Percentiles rank a stretch among this genome's conserved stretches.
Conservation (phyloP, 2,797 vertebrate species). For the Alca torda region DNA sequence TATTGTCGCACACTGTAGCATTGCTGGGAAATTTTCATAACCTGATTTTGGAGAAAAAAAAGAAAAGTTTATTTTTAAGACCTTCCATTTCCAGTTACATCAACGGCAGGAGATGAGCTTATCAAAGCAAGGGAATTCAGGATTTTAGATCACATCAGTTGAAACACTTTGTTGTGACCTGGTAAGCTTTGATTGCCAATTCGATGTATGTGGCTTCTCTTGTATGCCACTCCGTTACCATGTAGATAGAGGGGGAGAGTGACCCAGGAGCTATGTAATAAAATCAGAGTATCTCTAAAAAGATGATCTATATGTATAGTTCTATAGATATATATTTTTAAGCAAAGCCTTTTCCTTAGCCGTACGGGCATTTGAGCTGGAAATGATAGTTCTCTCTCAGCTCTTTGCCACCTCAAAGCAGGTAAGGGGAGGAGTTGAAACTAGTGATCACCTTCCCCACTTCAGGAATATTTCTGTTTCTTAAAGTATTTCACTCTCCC, state of each 20-base stretch:
- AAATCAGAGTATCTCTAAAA: slow-evolving; percentile 51
- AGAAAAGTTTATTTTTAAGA: neutral
- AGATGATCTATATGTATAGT: slow-evolving; percentile 64
- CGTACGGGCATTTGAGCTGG: neutral
- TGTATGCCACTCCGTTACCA: neutral
- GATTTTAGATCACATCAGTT: neutral
- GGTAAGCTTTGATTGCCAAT: neutral
- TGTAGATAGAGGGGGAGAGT: slow-evolving; percentile 34
- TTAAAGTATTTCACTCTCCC: neutral
- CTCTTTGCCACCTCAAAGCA: slow-evolving; percentile 2
- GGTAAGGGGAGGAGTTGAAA: slow-evolving; percentile 31
- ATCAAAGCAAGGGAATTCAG: slow-evolving; percentile 19
- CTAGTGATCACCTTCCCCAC: neutral
- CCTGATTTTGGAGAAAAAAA: neutral
- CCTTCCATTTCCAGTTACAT: neutral
- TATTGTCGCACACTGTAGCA: neutral
- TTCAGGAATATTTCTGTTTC: slow-evolving; percentile 17
- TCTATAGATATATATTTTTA: slow-evolving; percentile 73
- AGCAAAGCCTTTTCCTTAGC: slow-evolving; percentile 52
- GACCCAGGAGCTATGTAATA: slow-evolving; percentile 49
- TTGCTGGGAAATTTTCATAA: slow-evolving; percentile 21
- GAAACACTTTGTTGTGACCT: slow-evolving; percentile 37
- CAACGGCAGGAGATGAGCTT: neutral
- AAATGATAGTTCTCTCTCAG: neutral
- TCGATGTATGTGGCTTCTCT: neutral